Percentiles rank a stretch among this genome's conserved stretches.
phyloP scores from a whole-genome alignment of 2,888 invertebrate species.

The Augochlorella aurata region DNA sequence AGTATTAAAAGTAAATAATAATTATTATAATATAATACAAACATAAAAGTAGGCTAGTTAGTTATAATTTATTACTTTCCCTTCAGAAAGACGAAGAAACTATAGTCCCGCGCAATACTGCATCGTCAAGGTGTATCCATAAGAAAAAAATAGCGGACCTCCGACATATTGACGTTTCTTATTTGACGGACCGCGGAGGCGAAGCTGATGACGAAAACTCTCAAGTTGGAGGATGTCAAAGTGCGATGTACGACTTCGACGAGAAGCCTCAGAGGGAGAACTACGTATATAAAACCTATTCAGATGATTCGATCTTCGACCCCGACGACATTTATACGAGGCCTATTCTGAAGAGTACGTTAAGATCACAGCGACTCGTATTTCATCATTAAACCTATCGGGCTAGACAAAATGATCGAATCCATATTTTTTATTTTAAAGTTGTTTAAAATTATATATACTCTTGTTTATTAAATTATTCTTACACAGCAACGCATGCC shows the following conservation, averaged over 20 bases:
- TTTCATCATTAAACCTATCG: too few relatives aligned
- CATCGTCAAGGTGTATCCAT: not conserved
- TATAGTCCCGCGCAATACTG: not conserved
- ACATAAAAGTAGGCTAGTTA: too few relatives aligned
- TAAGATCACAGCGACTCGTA: not conserved
- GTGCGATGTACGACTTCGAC: conserved; percentile 16
- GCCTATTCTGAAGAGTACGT: conserved; percentile 41
- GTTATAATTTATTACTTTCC: not conserved
- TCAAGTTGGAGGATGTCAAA: not conserved
- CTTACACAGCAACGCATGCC: too few relatives aligned
- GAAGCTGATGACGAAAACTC: conserved; percentile 50
- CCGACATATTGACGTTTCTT: conserved; percentile 10
- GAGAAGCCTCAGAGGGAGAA: conserved; percentile 33
- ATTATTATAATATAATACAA: too few relatives aligned
- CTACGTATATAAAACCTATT: not conserved
- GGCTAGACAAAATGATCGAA: too few relatives aligned
- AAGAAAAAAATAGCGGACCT: not conserved
- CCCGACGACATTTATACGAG: conserved; percentile 21
- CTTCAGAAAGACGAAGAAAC: conserved; percentile 11
- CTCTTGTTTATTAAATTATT: too few relatives aligned
- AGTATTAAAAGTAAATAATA: too few relatives aligned
- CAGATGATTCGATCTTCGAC: conserved; percentile 42
- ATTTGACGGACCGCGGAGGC: conserved; percentile 31
- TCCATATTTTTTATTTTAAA: too few relatives aligned
- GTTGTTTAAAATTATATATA: too few relatives aligned